Evolutionary conservation across 2,888 invertebrate genomes (phyloP).

Genomic region (Laothoe populi): DNA sequence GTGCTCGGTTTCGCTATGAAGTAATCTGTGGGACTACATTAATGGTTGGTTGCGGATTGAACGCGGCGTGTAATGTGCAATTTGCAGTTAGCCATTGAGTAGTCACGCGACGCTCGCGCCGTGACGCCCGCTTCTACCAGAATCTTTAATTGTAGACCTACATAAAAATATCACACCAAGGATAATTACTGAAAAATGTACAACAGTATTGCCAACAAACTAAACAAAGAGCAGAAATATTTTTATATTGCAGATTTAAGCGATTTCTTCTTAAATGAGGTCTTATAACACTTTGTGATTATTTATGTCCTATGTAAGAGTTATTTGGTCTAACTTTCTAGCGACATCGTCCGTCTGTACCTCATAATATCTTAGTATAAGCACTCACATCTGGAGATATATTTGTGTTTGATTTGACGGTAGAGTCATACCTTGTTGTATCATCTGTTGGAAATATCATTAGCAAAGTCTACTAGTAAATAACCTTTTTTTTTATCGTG

Average conservation of each 20-base stretch:
- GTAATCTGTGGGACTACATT: slow-evolving; percentile 80
- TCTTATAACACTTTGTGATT: neutral
- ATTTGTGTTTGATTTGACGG: neutral
- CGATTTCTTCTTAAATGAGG: neutral
- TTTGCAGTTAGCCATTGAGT: slow-evolving; percentile 69
- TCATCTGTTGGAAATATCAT: no score
- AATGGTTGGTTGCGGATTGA: slow-evolving; percentile 75
- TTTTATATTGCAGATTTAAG: neutral
- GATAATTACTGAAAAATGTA: neutral
- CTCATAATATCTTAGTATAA: neutral
- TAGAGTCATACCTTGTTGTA: neutral
- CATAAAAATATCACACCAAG: slow-evolving; percentile 21
- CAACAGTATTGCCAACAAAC: neutral
- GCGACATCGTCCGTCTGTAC: neutral
- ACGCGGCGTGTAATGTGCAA: slow-evolving; percentile 76
- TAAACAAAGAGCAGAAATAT: neutral
- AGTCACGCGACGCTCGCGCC: slow-evolving; percentile 76
- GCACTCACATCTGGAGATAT: no score
- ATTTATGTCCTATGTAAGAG: no score
- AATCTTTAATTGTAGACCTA: slow-evolving; percentile 18
- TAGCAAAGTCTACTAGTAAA: no score
- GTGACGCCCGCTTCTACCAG: slow-evolving; percentile 36
- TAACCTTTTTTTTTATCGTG: no score
- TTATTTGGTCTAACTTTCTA: no score
- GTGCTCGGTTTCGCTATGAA: slow-evolving; percentile 75